Conservation (phyloP, 2,113 vertebrate species). For the Ptychochromis oligacanthus region DNA sequence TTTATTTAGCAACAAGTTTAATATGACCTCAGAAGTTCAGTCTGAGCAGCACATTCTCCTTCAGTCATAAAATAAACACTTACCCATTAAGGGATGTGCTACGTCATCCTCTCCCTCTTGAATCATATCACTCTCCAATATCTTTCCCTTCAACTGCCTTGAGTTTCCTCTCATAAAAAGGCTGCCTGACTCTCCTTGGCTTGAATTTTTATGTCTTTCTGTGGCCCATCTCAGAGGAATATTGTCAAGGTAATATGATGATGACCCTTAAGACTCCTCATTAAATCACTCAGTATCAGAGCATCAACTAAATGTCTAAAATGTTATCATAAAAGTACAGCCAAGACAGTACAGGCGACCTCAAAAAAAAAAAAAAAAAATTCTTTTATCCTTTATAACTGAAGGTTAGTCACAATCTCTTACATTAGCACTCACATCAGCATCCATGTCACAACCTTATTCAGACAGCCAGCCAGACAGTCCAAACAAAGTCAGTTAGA, state of each 20-base stretch:
- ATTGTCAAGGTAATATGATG: conserved; percentile 62
- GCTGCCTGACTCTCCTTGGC: conserved; percentile 42
- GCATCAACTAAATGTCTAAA: conserved; percentile 46
- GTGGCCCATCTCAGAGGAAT: conserved; percentile 53
- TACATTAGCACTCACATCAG: conserved; percentile 56
- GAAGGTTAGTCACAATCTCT: conserved; percentile 35
- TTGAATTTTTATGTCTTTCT: conserved; percentile 57
- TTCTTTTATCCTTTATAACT: conserved; percentile 33
- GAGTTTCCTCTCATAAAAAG: conserved; percentile 59
- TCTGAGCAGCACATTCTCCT: conserved; percentile 7
- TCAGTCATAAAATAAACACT: conserved; percentile 30
- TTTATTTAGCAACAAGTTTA: conserved; percentile 26
- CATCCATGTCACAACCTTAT: conserved; percentile 47
- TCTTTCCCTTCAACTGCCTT: conserved; percentile 34
- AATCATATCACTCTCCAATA: conserved; percentile 43
- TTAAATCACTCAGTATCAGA: conserved; percentile 52
- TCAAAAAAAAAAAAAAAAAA: conserved; percentile 14
- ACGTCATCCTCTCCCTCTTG: conserved; percentile 38
- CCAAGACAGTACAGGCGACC: conserved; percentile 11
- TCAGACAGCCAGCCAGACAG: conserved; percentile 55
- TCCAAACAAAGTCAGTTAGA: conserved; percentile 66
- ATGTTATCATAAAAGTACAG: conserved; percentile 38
- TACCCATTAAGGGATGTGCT: conserved; percentile 38
- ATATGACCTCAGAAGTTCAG: conserved; percentile 34
- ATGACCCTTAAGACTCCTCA: conserved; percentile 55